Evolutionary conservation across 2,113 vertebrate genomes (phyloP).

Genomic region (Pionites leucogaster): DNA sequence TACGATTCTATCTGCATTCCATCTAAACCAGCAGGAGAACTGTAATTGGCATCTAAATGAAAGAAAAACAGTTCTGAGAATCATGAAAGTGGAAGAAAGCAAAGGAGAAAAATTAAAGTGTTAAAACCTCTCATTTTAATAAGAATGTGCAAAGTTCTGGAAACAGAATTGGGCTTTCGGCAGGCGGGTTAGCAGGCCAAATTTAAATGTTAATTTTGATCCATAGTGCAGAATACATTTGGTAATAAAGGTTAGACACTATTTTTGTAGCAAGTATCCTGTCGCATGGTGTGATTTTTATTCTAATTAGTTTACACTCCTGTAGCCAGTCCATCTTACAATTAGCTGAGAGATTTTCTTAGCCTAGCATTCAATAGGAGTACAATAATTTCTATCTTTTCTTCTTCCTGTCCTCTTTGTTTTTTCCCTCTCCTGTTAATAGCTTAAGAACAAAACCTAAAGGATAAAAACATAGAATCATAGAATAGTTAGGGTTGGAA

Average conservation of each 20-base stretch:
- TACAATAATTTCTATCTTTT: conserved; percentile 20
- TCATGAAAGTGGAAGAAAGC: not conserved
- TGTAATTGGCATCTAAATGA: not conserved
- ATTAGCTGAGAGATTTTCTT: conserved; percentile 14
- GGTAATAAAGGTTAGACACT: not conserved
- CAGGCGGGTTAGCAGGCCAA: not conserved
- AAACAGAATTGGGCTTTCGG: not conserved
- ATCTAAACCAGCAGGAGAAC: not conserved
- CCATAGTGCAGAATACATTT: not conserved
- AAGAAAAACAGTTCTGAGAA: not conserved
- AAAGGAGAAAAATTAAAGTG: not conserved
- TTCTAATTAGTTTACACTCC: conserved; percentile 33
- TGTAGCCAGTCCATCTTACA: conserved; percentile 24
- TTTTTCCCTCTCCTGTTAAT: not conserved
- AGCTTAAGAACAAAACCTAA: not conserved
- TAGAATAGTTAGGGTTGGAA: too few species aligned
- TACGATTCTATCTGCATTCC: not conserved
- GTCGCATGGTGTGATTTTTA: conserved; percentile 3
- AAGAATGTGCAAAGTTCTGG: not conserved
- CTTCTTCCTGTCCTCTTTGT: not conserved
- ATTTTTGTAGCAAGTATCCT: not conserved
- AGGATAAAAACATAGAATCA: not conserved
- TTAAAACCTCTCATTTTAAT: not conserved
- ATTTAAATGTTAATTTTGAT: conserved; percentile 44
- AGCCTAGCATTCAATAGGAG: not conserved